Base-by-base conservation (phyloP, 2,888 invertebrate genomes). In the Scotopteryx bipunctaria region DNA sequence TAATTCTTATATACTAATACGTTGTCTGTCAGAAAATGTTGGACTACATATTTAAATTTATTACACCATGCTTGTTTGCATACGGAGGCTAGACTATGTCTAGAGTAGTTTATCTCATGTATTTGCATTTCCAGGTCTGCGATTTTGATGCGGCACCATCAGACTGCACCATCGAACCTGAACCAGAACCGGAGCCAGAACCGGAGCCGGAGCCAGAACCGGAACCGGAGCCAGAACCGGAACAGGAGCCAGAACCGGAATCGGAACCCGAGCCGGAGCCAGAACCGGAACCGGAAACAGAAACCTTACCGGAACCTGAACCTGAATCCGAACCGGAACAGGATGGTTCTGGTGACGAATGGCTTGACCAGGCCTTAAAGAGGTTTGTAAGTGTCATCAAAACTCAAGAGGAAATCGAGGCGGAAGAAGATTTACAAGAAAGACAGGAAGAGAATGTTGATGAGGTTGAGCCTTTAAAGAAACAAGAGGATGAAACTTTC, bases 251-350 rank as follows among this genome's bases (percentile, higher is more conserved):
- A 1, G 78, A 80, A 41, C 64, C 91, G 0, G 86, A 91, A 60
- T 73, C 86, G 0, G 78, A 72, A 31, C 75, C n/a, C n/a, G n/a
- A n/a, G n/a, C n/a, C n/a, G n/a, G 86, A 88, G 51, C 52, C 63
- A 0, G 72, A 70, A 41, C 45, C 82, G 0, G 83, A 88, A 60
- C 69, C 81, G 0, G 86, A 71, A 49, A 67, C 78, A 0, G 77
- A 81, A 44, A 69, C 81, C 0, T 75, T 83, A 31, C 71, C 86
- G 0, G 81, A 85, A 50, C 73, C 87, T 0, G 78, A 78, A 52
- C 61, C 73, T 1, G 78, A 80, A 41, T 63, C 91, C 0, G 86
- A 91, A 60, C 73, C 86, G 0, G 78, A 72, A 31, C 75, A 86
- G 0, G 74, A 76, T 54, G 73, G 71, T 3, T 68, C 71, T 8